These are phyloP conservation scores for Eriosoma lanigerum DNA, from an alignment of 1,140 invertebrate species.

Conservation along the genomic window DNA sequence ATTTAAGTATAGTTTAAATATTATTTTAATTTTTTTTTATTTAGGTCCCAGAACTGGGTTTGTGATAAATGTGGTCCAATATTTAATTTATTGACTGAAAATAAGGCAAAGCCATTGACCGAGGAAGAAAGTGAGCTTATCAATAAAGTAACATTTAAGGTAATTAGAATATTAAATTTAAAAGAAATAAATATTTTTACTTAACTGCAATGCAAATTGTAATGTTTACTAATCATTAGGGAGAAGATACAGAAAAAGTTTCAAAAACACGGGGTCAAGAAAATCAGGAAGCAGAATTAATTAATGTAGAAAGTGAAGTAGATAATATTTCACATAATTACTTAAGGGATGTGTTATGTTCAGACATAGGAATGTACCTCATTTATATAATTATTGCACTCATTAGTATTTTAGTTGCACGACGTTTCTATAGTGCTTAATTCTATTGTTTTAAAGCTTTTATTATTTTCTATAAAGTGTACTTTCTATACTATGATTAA, in stretches of 20 bases:
- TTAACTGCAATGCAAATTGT: neutral
- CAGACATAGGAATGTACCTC: constrained; percentile 38
- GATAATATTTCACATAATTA: neutral
- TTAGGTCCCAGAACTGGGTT: constrained; percentile 63
- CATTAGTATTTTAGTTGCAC: constrained; percentile 44
- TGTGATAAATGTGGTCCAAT: constrained; percentile 66
- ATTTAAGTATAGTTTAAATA: neutral
- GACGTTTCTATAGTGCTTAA: constrained; percentile 38
- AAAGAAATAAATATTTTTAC: neutral
- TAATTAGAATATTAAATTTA: constrained; percentile 30
- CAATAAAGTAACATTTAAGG: constrained; percentile 60
- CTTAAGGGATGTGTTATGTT: constrained; percentile 23
- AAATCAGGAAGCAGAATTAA: neutral
- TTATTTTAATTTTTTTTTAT: constrained; percentile 48
- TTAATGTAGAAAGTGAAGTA: neutral
- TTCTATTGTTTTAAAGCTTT: neutral
- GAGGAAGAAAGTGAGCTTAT: constrained; percentile 60
- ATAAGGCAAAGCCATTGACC: constrained; percentile 58
- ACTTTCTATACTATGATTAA: neutral
- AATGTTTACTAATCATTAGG: neutral
- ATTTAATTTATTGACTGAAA: constrained; percentile 59
- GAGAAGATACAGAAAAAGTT: constrained; percentile 19
- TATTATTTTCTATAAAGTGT: neutral
- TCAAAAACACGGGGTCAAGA: neutral
- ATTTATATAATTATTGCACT: constrained; percentile 44